Evolutionary conservation across 2,888 invertebrate genomes (phyloP).

Genomic region (Acronicta alni): DNA sequence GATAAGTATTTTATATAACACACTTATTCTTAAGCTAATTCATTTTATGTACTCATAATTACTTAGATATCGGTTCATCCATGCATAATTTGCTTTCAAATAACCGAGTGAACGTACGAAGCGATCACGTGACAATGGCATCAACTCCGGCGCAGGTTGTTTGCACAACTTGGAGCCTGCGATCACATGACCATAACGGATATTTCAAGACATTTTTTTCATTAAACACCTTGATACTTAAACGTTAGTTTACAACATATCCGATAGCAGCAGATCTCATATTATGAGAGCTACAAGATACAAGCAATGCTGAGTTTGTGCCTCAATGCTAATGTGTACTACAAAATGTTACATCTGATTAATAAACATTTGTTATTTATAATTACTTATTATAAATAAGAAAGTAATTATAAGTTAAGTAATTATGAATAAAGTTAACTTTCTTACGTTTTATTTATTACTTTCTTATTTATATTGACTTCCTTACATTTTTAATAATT

Average conservation of each 20-base stretch:
- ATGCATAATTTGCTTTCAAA: slow-evolving; percentile 39
- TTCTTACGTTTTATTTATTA: too few species aligned
- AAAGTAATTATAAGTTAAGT: too few species aligned
- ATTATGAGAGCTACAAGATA: background rate
- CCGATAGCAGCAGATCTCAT: slow-evolving; percentile 2
- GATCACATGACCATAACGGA: slow-evolving; percentile 32
- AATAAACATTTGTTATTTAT: too few species aligned
- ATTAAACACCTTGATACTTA: background rate
- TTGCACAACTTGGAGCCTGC: slow-evolving; percentile 59
- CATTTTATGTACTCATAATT: slow-evolving; percentile 6
- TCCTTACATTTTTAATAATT: too few species aligned
- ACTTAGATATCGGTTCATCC: slow-evolving; percentile 17
- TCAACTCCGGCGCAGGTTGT: slow-evolving; percentile 53
- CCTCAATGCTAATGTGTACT: too few species aligned
- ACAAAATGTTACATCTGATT: too few species aligned
- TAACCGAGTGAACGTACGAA: slow-evolving; percentile 45
- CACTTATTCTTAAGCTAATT: background rate
- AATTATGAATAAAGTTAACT: too few species aligned
- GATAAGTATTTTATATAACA: background rate
- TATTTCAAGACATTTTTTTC: slow-evolving; percentile 20
- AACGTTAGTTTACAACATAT: slow-evolving; percentile 5
- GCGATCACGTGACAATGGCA: slow-evolving; percentile 57
- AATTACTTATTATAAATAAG: too few species aligned
- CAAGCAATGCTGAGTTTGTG: too few species aligned
- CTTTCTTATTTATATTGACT: too few species aligned